Evolutionary conservation across 2,888 invertebrate species (phyloP).

Genomic region (Drosophila yooni): DNA sequence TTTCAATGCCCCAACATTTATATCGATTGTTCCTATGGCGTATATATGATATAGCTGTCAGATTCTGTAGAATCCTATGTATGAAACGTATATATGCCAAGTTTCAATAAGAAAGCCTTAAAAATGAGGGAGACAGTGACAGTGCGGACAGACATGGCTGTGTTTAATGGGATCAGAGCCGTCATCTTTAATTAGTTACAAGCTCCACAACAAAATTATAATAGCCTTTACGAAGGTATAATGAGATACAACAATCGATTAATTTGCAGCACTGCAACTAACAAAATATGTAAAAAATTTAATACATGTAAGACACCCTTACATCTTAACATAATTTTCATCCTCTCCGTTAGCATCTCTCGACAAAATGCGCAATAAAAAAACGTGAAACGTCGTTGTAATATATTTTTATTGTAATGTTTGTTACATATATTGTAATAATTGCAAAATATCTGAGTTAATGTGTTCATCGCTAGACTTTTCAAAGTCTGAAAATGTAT

Average conservation of each 20-base stretch:
- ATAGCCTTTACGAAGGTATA: not conserved
- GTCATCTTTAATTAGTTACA: not conserved
- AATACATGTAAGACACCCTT: not conserved
- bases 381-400: not conserved
- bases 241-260: not conserved
- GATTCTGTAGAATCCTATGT: not conserved
- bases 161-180: not conserved
- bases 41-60: not conserved
- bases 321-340: not conserved
- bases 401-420: not conserved
- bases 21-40: not conserved
- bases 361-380: conserved; percentile 3
- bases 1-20: not conserved
- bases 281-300: not conserved
- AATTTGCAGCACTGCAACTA: not conserved
- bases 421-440: not conserved
- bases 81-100: not conserved
- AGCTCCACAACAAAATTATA: not conserved
- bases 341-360: conserved; percentile 4
- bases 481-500: not conserved
- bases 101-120: not conserved
- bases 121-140: not conserved
- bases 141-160: not conserved
- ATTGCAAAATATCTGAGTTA: not conserved
- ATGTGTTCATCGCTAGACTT: not conserved